A percentile compares a stretch with the other conserved stretches of the same genome.
Evolutionary conservation across 2,888 invertebrate genomes (phyloP).

Genomic region (Oxytorus armatus): DNA sequence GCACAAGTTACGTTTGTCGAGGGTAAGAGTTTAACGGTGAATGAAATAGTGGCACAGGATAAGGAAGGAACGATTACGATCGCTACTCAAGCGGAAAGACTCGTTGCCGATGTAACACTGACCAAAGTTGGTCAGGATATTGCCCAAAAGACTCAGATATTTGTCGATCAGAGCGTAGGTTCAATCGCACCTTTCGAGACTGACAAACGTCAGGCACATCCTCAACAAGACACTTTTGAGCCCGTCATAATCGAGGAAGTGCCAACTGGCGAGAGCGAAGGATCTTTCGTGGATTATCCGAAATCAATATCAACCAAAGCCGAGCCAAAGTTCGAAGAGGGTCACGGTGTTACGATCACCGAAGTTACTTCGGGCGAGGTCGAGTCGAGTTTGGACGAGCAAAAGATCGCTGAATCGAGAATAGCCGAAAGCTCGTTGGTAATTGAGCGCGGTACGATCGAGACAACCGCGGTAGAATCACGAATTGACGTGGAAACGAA

Average conservation of each 20-base stretch:
- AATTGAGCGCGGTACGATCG: conserved; percentile 74
- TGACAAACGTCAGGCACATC: conserved; percentile 74
- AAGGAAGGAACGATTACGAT: conserved; percentile 78
- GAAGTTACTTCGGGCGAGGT: conserved; percentile 86
- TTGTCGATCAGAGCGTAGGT: conserved; percentile 79
- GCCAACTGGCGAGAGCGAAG: conserved; percentile 77
- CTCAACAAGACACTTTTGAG: conserved; percentile 77
- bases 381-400: conserved; percentile 85
- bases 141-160: conserved; percentile 80
- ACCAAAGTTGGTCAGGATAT: conserved; percentile 78
- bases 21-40: conserved; percentile 79
- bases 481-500: conserved; percentile 78
- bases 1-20: conserved; percentile 80
- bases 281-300: conserved; percentile 74
- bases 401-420: conserved; percentile 77
- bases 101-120: conserved; percentile 72
- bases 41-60: conserved; percentile 81
- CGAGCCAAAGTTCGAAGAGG: conserved; percentile 80
- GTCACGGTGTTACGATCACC: conserved; percentile 86
- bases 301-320: conserved; percentile 78
- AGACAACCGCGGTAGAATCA: conserved; percentile 80
- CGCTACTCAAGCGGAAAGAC: conserved; percentile 70
- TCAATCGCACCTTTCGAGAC: conserved; percentile 73
- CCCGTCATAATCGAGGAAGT: conserved; percentile 77
- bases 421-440: conserved; percentile 78